Conservation (phyloP, 1,140 invertebrate species). For the Drosophila watanabei region DNA sequence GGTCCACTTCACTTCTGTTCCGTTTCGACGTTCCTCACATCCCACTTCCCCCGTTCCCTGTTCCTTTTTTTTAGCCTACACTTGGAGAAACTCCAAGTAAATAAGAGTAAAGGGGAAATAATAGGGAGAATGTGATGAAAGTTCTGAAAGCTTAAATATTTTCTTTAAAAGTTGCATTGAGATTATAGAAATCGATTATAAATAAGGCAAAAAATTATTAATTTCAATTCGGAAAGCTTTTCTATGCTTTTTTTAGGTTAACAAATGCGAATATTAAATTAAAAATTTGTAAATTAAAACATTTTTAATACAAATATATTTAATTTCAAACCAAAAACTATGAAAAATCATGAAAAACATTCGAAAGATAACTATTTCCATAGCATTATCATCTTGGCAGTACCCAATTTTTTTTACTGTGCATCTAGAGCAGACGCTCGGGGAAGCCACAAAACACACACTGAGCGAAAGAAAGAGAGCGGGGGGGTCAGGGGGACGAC, state of each 20-base stretch:
- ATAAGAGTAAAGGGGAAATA: neutral
- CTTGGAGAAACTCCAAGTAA: neutral
- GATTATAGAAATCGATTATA: neutral
- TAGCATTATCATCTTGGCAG: neutral
- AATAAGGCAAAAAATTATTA: neutral
- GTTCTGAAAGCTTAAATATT: too few species aligned
- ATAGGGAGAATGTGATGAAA: too few species aligned
- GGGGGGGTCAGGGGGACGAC: neutral
- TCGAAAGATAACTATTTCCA: neutral
- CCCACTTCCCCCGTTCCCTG: neutral
- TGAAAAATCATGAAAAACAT: too few species aligned
- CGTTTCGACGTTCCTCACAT: conserved; percentile 22
- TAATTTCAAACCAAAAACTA: neutral
- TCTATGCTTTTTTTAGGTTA: neutral
- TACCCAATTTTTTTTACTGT: neutral
- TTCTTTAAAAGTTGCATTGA: too few species aligned
- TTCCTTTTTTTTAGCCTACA: neutral
- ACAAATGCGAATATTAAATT: neutral
- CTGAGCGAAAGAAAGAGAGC: conserved; percentile 7
- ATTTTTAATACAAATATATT: neutral
- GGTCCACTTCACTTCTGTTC: conserved; percentile 48
- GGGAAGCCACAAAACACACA: conserved; percentile 75
- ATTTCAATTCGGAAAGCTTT: neutral
- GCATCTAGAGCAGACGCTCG: conserved; percentile 34
- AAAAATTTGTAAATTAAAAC: too few species aligned